Evolutionary conservation across 2,888 invertebrate genomes (phyloP), one percentile per base, ranked within the genome.

Genomic region (Trichogramma dendrolimi): DNA sequence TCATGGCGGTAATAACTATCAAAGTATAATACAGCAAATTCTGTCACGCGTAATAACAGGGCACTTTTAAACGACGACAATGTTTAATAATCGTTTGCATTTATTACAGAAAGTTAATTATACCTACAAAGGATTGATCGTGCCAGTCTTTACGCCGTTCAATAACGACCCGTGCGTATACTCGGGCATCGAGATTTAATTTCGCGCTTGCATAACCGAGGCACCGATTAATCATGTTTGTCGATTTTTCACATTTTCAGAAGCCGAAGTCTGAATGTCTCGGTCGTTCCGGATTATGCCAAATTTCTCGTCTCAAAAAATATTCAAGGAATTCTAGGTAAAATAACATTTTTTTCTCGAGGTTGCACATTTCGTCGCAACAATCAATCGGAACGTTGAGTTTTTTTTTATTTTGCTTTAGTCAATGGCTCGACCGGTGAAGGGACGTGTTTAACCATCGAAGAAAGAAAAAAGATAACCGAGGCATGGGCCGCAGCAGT

Each of bases 361-460:
- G 10, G 5, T 11, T 47, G 6, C 47, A 47, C 5, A 7, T 6
- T 10, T 11, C 47, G 6, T 47, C 5, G 5, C 5, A 47, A 47
- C 1, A 47, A 47, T 47, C 11, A 47, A 47, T 11, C 6, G 11
- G 5, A 8, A 47, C 11, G 10, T 47, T 11, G 8, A 43, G 55
- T 42, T 43, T 14, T 59, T 27, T 38, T 43, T 11, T 11, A n/a
- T 51, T 39, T 8, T 43, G 42, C 8, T 41, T 49, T 70, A 91
- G 91, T 91, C 7, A 90, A 90, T 76, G 91, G 92, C 7, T 90
- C 91, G 0, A 86, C 86, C 40, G 92, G 92, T 0, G 92, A 92
- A 79, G 90, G 89, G 0, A 83, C 85, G 70, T 85, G 84, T 0
- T 77, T 91, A 76, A 86, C 82, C 50, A 79, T 88, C 1, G 75